A percentile compares a stretch with the other conserved stretches of the same genome.
Conservation (phyloP, 2,888 invertebrate species). For the Drosophila greeni region DNA sequence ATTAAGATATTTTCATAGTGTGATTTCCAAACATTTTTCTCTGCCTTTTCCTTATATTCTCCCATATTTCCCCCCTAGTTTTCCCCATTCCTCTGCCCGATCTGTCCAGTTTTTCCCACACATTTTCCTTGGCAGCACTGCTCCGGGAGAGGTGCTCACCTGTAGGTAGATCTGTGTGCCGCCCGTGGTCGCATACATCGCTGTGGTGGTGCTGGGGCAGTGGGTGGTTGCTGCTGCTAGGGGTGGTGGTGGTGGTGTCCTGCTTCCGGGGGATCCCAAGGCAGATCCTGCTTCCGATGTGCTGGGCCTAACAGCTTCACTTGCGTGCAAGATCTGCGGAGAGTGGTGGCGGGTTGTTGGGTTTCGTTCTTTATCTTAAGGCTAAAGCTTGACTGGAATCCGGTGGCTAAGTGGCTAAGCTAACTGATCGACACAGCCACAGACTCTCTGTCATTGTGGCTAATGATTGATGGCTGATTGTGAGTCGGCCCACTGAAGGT, state of each 20-base stretch:
- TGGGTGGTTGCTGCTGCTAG: slow-evolving; percentile 37
- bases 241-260: not conserved
- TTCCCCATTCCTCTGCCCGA: not conserved
- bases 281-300: slow-evolving; percentile 19
- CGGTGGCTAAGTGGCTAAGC: slow-evolving; percentile 6
- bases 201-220: slow-evolving; percentile 49
- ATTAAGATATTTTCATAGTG: too few relatives aligned
- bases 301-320: slow-evolving; percentile 45
- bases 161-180: slow-evolving; percentile 80
- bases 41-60: too few relatives aligned
- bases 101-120: not conserved
- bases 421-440: slow-evolving; percentile 18
- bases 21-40: too few relatives aligned
- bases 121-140: not conserved
- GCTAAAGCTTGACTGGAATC: slow-evolving; percentile 29
- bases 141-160: slow-evolving; percentile 70
- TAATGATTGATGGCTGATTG: slow-evolving; percentile 63
- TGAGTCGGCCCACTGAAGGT: slow-evolving; percentile 54
- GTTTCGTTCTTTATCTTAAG: slow-evolving; percentile 26
- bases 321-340: slow-evolving; percentile 77
- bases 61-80: too few relatives aligned
- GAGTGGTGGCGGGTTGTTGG: slow-evolving; percentile 35
- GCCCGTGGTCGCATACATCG: slow-evolving; percentile 79
- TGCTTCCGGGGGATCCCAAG: slow-evolving; percentile 6
- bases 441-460: slow-evolving; percentile 25